Conservation (phyloP, 2,888 invertebrate genomes). For the Cheilosia scutellata region DNA sequence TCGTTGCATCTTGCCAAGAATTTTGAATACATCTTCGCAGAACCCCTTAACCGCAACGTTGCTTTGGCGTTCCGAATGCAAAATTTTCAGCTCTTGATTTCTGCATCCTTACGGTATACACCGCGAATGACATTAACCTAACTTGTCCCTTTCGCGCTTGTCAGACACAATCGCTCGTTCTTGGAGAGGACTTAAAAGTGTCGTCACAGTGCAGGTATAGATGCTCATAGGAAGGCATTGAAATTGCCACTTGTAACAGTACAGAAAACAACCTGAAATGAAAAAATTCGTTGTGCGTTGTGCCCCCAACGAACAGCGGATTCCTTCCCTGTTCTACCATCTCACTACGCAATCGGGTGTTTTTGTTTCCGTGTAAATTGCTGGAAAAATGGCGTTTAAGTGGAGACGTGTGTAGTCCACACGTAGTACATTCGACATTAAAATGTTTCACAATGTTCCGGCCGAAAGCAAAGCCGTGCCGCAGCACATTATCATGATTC, state of each 20-base stretch:
- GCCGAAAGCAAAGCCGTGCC: slow-evolving; percentile 66
- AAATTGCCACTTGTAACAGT: slow-evolving; percentile 55
- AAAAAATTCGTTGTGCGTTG: slow-evolving; percentile 46
- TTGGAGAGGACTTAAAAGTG: slow-evolving; percentile 28
- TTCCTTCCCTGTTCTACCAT: not conserved
- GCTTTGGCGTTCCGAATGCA: slow-evolving; percentile 2
- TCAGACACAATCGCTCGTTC: slow-evolving; percentile 39
- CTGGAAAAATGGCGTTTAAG: slow-evolving; percentile 65
- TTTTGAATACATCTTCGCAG: slow-evolving; percentile 38
- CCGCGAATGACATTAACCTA: slow-evolving; percentile 46
- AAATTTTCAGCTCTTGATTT: slow-evolving; percentile 36
- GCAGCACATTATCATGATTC: slow-evolving; percentile 66
- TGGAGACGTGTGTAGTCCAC: slow-evolving; percentile 67
- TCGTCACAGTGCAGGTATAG: slow-evolving; percentile 3
- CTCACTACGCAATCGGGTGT: not conserved
- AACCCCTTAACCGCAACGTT: slow-evolving; percentile 39
- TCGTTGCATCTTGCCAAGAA: slow-evolving; percentile 44
- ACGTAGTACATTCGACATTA: slow-evolving; percentile 65
- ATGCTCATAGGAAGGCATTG: slow-evolving; percentile 30
- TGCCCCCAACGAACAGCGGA: slow-evolving; percentile 14
- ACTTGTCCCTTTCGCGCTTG: slow-evolving; percentile 21
- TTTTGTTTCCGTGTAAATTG: slow-evolving; percentile 44
- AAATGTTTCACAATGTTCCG: slow-evolving; percentile 58
- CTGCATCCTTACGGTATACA: slow-evolving; percentile 12
- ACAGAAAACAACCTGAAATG: slow-evolving; percentile 61